Percentiles rank a stretch among this genome's conserved stretches.
phyloP scores from a whole-genome alignment of 2,797 vertebrate species.

The Lepidocolaptes lacrymiger region DNA sequence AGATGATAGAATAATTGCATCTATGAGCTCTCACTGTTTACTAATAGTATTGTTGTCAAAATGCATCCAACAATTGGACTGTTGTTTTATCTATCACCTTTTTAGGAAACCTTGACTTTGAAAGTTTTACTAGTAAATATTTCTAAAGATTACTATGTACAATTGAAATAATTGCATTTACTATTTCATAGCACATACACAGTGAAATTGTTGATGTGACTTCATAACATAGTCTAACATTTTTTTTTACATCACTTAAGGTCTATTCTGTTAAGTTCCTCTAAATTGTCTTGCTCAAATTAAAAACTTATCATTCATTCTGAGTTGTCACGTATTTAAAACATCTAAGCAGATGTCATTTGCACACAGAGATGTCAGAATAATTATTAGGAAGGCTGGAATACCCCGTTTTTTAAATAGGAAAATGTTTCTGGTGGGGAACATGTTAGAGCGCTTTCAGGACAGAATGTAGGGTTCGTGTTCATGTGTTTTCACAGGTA shows the following conservation, averaged over 20 bases:
- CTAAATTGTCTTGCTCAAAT: not conserved
- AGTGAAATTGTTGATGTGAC: not conserved
- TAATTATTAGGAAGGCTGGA: not conserved
- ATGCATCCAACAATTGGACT: not conserved
- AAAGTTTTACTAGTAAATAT: not conserved
- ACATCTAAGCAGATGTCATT: not conserved
- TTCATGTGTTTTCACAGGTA: not conserved
- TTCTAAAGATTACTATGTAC: not conserved
- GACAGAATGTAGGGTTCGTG: not conserved
- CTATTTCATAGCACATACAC: not conserved
- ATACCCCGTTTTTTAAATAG: not conserved
- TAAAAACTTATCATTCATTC: not conserved
- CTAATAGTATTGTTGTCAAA: not conserved
- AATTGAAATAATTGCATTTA: not conserved
- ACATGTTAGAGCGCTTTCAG: not conserved
- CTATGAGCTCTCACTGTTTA: too few relatives aligned
- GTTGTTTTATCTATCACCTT: not conserved
- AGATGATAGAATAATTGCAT: not conserved
- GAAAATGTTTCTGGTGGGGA: not conserved
- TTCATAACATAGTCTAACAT: not conserved
- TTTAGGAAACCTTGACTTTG: not conserved
- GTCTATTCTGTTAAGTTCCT: not conserved
- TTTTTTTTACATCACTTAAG: not conserved
- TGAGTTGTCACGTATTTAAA: conserved; percentile 11
- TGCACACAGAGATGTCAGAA: not conserved